Evolutionary conservation across 2,113 vertebrate genomes (phyloP).

Genomic region (Agelaius phoeniceus): DNA sequence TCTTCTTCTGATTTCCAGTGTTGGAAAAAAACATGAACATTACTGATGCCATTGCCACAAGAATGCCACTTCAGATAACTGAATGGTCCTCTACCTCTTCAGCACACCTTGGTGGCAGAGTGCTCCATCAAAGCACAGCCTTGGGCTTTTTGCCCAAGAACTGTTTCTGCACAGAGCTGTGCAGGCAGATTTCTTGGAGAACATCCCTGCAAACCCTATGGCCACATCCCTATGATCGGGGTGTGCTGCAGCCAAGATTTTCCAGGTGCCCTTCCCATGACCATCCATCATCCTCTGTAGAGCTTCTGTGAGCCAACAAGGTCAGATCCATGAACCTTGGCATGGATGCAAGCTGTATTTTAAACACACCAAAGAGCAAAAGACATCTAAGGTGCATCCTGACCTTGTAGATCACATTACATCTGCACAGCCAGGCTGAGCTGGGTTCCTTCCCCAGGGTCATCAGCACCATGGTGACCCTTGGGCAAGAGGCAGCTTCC

Average conservation of each 20-base stretch:
- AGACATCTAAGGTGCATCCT: background rate
- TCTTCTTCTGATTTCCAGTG: background rate
- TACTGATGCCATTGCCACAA: background rate
- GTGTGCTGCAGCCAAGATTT: background rate
- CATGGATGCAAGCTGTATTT: background rate
- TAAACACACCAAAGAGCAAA: background rate
- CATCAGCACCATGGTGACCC: background rate
- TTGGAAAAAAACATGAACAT: background rate
- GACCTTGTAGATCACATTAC: background rate
- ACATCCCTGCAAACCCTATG: accelerated
- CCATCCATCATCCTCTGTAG: background rate
- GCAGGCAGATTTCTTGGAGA: background rate
- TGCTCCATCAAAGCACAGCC: background rate
- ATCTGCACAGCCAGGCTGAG: background rate
- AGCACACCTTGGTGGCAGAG: background rate
- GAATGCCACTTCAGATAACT: background rate
- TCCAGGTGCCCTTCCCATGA: background rate
- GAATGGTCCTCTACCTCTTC: background rate
- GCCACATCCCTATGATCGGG: background rate
- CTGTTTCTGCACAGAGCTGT: accelerated
- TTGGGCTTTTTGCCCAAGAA: background rate
- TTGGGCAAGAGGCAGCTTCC: background rate
- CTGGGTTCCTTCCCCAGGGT: background rate
- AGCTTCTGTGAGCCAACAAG: background rate
- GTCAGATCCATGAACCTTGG: background rate